Evolutionary conservation across 2,797 vertebrate species (phyloP).

Genomic region (Sebastes baramenuke): DNA sequence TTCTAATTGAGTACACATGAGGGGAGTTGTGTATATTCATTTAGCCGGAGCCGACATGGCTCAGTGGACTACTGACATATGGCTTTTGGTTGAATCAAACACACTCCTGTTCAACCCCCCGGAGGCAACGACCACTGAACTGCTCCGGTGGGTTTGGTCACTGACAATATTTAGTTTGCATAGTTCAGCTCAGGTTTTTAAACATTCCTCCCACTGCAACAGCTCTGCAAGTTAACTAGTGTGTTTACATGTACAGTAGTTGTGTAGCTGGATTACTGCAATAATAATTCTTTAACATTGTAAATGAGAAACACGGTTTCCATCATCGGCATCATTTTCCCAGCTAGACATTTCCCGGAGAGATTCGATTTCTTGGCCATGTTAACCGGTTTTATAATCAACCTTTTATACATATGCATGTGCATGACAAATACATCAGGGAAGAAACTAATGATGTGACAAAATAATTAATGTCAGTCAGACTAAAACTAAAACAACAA

Average conservation of each 20-base stretch:
- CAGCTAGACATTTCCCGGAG: neutral
- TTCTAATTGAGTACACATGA: conserved; percentile 50
- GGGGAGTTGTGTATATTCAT: conserved; percentile 10
- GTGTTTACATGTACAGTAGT: neutral
- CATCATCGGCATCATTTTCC: neutral
- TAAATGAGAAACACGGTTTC: neutral
- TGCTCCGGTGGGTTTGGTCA: conserved; percentile 6
- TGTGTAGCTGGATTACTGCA: neutral
- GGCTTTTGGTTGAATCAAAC: conserved; percentile 26
- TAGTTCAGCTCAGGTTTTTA: neutral
- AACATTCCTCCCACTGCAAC: neutral
- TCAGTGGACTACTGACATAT: conserved; percentile 12
- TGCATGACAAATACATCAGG: neutral
- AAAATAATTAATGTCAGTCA: neutral
- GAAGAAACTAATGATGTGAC: neutral
- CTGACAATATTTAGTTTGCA: conserved; percentile 8
- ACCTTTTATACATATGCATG: neutral
- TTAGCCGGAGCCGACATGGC: neutral
- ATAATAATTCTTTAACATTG: neutral
- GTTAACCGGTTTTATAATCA: neutral
- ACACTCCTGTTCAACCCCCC: neutral
- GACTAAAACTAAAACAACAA: neutral
- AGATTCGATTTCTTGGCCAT: neutral
- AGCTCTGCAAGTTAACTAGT: neutral
- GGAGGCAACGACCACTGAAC: neutral